phyloP scores from a whole-genome alignment of 2,113 vertebrate species.

The Typhlomys cinereus region DNA sequence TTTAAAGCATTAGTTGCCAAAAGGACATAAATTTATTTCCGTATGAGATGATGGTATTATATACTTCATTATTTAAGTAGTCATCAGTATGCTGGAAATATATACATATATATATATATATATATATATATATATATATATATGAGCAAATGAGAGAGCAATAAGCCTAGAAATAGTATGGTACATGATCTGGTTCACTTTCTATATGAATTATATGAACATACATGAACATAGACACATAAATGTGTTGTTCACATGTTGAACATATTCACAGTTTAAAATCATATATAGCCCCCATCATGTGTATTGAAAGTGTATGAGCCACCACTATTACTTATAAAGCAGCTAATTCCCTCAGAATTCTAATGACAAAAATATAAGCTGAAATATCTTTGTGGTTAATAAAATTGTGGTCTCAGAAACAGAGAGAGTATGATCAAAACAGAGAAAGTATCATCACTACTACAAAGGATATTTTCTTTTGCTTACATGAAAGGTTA shows the following conservation, averaged over 20 bases:
- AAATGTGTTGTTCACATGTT: neutral
- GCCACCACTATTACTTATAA: neutral
- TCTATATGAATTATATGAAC: neutral
- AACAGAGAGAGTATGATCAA: slow-evolving; percentile 10
- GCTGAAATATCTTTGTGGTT: slow-evolving; percentile 43
- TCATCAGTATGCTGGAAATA: neutral
- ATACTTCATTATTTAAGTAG: slow-evolving; percentile 12
- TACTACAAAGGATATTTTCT: slow-evolving; percentile 15
- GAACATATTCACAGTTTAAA: neutral
- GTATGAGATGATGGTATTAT: neutral
- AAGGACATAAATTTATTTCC: neutral
- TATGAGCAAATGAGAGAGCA: neutral
- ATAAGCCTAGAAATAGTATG: neutral
- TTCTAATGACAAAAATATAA: slow-evolving; percentile 46
- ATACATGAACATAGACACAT: neutral
- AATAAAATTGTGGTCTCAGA: slow-evolving; percentile 19
- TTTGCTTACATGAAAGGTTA: slow-evolving; percentile 23
- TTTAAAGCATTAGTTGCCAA: neutral
- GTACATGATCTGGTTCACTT: neutral
- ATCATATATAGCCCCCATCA: neutral
- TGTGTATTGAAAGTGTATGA: neutral
- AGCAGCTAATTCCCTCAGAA: slow-evolving; percentile 23
- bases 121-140: too few species aligned
- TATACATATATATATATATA: too few species aligned
- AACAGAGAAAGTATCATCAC: neutral